A percentile compares a stretch with the other conserved stretches of the same genome.
Conservation (phyloP, 2,113 vertebrate species). For the Cyprinus carpio region DNA sequence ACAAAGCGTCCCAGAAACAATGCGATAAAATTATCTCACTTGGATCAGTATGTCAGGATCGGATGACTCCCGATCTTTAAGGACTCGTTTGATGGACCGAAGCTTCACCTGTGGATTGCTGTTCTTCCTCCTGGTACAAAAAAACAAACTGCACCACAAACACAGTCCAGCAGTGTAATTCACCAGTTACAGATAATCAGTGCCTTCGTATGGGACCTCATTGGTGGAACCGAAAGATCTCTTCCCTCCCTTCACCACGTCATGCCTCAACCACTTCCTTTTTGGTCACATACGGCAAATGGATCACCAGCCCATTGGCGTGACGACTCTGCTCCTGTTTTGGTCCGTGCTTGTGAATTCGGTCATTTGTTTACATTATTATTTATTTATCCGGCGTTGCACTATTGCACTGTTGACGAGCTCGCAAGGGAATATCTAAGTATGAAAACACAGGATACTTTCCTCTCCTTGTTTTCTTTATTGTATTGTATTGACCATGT, state of each 20-base stretch:
- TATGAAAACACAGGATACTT: conserved; percentile 31
- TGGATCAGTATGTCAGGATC: neutral
- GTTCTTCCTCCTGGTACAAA: conserved; percentile 22
- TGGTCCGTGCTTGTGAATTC: neutral
- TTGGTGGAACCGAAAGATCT: conserved; percentile 52
- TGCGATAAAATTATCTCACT: neutral
- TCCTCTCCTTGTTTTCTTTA: neutral
- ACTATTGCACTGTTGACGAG: conserved; percentile 24
- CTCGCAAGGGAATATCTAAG: conserved; percentile 25
- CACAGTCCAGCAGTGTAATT: conserved; percentile 17
- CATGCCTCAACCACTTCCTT: neutral
- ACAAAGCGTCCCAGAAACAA: neutral
- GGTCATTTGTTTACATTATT: conserved; percentile 51
- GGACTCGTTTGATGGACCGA: neutral
- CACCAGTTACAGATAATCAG: conserved; percentile 74
- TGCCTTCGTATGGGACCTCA: conserved; percentile 83
- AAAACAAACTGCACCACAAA: conserved; percentile 5
- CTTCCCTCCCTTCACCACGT: conserved; percentile 22
- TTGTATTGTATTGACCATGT: conserved; percentile 35
- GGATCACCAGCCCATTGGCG: conserved; percentile 54
- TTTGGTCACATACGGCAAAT: conserved; percentile 56
- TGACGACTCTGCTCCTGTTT: conserved; percentile 30
- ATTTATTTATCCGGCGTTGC: conserved; percentile 60
- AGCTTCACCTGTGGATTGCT: conserved; percentile 2
- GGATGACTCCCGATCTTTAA: neutral